phyloP scores from a whole-genome alignment of 2,113 vertebrate species.

The Embiotoca jacksoni region DNA sequence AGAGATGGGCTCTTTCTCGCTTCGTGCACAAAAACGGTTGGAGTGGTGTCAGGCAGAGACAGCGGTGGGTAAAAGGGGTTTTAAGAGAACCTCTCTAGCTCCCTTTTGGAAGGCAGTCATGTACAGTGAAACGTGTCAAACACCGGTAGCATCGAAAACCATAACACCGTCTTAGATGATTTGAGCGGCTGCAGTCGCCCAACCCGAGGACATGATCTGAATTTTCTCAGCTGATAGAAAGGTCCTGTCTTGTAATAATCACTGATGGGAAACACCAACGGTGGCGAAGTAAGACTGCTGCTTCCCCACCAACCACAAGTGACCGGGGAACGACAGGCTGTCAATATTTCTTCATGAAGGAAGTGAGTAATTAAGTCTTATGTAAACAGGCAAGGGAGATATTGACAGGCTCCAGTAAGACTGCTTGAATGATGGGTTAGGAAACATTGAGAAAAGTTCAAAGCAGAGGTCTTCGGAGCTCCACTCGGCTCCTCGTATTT shows the following conservation, averaged over 20 bases:
- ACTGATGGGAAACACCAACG: background rate
- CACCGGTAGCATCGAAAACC: slow-evolving; percentile 19
- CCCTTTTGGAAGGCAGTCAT: slow-evolving; percentile 18
- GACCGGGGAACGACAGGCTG: background rate
- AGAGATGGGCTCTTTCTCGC: slow-evolving; percentile 9
- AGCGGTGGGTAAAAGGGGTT: slow-evolving; percentile 7
- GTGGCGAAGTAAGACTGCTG: background rate
- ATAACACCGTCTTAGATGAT: slow-evolving; percentile 11
- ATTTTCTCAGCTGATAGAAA: slow-evolving; percentile 21
- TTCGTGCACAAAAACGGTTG: background rate
- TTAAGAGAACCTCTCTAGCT: slow-evolving; percentile 3
- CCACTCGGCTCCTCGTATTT: background rate
- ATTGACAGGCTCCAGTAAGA: no score
- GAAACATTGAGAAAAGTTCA: background rate
- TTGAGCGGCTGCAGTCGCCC: slow-evolving; percentile 10
- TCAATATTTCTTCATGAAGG: no score
- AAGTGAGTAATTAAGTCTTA: no score
- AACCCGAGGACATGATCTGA: slow-evolving; percentile 26
- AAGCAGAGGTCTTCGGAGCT: background rate
- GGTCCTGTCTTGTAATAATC: background rate
- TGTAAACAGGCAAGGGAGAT: no score
- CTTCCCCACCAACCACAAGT: background rate
- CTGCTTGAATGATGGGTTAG: background rate
- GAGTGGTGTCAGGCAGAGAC: slow-evolving; percentile 21
- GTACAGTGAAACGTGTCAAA: slow-evolving; percentile 30